Conservation (phyloP, 2,888 invertebrate species). For the Acleris laterana region DNA sequence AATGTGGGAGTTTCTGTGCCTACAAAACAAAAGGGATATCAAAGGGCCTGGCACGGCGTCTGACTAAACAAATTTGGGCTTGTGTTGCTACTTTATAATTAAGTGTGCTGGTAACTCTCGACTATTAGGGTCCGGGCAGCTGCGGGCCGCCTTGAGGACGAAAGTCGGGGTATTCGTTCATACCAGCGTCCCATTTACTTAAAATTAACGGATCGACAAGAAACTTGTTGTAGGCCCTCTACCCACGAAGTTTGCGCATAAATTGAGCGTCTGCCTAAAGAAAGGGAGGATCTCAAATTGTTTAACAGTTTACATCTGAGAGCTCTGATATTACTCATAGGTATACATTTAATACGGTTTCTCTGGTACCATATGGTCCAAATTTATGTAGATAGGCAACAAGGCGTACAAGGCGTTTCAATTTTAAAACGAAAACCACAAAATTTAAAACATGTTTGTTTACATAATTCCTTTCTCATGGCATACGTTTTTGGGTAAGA, state of each 20-base stretch:
- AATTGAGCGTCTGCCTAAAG: slow-evolving; percentile 45
- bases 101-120: slow-evolving; percentile 48
- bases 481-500: too few species aligned
- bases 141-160: neutral
- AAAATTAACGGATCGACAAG: slow-evolving; percentile 18
- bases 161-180: slow-evolving; percentile 2
- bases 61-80: slow-evolving; percentile 40
- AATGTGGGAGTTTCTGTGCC: slow-evolving; percentile 9
- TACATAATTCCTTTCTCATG: too few species aligned
- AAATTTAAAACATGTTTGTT: too few species aligned
- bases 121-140: slow-evolving; percentile 36
- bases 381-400: too few species aligned
- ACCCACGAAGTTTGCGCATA: slow-evolving; percentile 50
- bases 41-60: slow-evolving; percentile 39
- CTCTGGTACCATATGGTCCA: too few species aligned
- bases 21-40: slow-evolving; percentile 22
- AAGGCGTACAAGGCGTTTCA: too few species aligned
- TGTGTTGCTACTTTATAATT: slow-evolving; percentile 46
- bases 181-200: slow-evolving; percentile 4
- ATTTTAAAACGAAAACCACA: too few species aligned
- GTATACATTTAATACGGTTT: too few species aligned
- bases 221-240: slow-evolving; percentile 23
- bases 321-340: neutral
- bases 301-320: slow-evolving; percentile 14
- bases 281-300: slow-evolving; percentile 47